Base-by-base conservation (phyloP, 2,888 invertebrate genomes). In the Pseudolycoriella hygida region DNA sequence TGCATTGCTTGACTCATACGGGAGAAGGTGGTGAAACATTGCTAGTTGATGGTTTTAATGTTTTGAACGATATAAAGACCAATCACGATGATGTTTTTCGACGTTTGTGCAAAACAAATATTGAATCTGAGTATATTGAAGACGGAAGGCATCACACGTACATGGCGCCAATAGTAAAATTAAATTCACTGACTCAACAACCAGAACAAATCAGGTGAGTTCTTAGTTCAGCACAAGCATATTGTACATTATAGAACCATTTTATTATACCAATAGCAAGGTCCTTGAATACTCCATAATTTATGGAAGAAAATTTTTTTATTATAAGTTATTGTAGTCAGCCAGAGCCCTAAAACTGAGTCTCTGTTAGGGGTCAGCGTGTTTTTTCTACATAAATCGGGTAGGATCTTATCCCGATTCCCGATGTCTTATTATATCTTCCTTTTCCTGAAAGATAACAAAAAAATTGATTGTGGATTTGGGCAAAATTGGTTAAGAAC, bases 41-140 rank as follows among this genome's bases (percentile, higher is more conserved):
- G 39, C 66, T 87, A 2, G 77, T 78, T 0, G 87, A 87, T 56
- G 86, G 85, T 0, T 77, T 82, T 56, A 67, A 73, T 46, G 77
- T 76, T 4, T 80, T 80, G 0, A 57, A 67, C 8, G 63, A 69
- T 43, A 59, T 84, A 17, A 68, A 67, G 44, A 56, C 63, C 2
- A 62, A 69, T 1, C 59, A 69, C 55, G 74, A 73, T 0, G 64
- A 70, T 15, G 70, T 72, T 42, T 84, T 72, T 55, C 60, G 76
- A 6, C 64, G 73, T 44, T 67, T 86, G 3, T 66, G 70, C 0
- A 67, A 59, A 14, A 70, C 70, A 14, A 61, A 70, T 8, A 60
- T 80, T 8, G 74, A 78, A 47, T 74, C 74, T 1, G 76, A 79
- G 53, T 84, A 76, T 53, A 60, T 76, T 30, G 80, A 80, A 53